phyloP scores from a whole-genome alignment of 2,888 invertebrate species.

The Hydroisotoma schaefferi region DNA sequence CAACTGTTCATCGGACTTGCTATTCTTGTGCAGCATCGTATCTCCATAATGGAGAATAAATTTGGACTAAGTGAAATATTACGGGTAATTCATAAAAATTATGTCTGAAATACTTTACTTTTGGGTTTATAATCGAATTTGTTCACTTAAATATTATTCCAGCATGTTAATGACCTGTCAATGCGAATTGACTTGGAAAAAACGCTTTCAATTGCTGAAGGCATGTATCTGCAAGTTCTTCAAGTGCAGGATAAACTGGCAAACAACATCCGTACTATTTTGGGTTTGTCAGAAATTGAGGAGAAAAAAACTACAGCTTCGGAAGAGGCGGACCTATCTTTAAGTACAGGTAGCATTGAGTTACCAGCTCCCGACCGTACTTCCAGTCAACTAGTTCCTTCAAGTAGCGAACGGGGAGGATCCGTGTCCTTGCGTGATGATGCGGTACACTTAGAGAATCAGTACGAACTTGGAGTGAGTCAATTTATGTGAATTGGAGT shows the following conservation, averaged over 20 bases:
- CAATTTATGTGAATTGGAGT: slow-evolving; percentile 39
- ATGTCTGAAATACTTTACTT: too few relatives aligned
- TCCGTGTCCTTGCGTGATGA: slow-evolving; percentile 8
- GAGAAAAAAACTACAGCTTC: slow-evolving; percentile 24
- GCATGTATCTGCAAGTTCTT: slow-evolving; percentile 83
- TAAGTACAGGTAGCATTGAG: slow-evolving; percentile 10
- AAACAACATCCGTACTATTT: slow-evolving; percentile 66
- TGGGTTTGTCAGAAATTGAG: slow-evolving; percentile 58
- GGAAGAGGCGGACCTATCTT: slow-evolving; percentile 18
- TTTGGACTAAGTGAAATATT: slow-evolving; percentile 95
- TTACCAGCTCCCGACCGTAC: slow-evolving; percentile 1
- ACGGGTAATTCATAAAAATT: slow-evolving; percentile 62
- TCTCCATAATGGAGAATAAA: slow-evolving; percentile 79
- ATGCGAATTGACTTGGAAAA: slow-evolving; percentile 77
- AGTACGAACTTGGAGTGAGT: slow-evolving; percentile 45
- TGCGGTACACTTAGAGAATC: slow-evolving; percentile 38
- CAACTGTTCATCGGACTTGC: slow-evolving; percentile 90
- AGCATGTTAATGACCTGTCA: slow-evolving; percentile 95
- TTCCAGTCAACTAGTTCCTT: slow-evolving; percentile 1
- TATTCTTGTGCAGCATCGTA: slow-evolving; percentile 84
- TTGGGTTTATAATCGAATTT: neutral
- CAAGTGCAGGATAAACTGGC: slow-evolving; percentile 62
- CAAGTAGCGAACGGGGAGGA: neutral
- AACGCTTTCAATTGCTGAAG: slow-evolving; percentile 81
- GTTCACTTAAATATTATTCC: slow-evolving; percentile 51